Percentiles rank a stretch among this genome's conserved stretches.
phyloP scores from a whole-genome alignment of 2,888 invertebrate species.

The Athetis lepigone region DNA sequence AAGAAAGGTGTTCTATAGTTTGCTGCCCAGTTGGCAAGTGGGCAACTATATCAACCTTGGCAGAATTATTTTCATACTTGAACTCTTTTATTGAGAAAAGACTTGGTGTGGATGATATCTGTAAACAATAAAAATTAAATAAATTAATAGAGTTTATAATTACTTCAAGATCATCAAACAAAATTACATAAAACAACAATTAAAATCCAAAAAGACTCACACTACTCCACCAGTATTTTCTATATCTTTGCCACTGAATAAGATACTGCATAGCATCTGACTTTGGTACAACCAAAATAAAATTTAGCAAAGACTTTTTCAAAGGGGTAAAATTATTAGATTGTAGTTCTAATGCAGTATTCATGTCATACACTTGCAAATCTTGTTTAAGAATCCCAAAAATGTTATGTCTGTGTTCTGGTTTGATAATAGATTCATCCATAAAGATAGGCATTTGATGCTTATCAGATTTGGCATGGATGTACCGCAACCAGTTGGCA shows the following conservation, averaged over 20 bases:
- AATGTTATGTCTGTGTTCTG: conserved; percentile 52
- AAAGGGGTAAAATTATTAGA: conserved; percentile 58
- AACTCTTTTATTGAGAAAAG: conserved; percentile 92
- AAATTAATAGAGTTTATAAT: too few relatives aligned
- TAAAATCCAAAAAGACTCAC: conserved; percentile 78
- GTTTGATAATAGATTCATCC: conserved; percentile 53
- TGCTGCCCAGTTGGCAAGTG: conserved; percentile 92
- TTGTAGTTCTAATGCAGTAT: conserved; percentile 63
- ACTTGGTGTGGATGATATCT: conserved; percentile 94
- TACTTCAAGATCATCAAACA: too few relatives aligned
- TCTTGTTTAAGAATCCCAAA: conserved; percentile 72
- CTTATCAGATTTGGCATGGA: conserved; percentile 76
- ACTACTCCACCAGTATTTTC: conserved; percentile 96
- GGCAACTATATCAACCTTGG: conserved; percentile 92
- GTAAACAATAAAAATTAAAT: conserved; percentile 59
- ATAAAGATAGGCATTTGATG: conserved; percentile 74
- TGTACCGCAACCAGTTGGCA: conserved; percentile 78
- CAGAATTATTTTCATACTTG: conserved; percentile 81
- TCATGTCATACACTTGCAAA: conserved; percentile 56
- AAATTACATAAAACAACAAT: neutral
- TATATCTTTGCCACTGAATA: conserved; percentile 94
- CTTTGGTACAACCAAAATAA: conserved; percentile 84
- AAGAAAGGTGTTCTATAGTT: conserved; percentile 91
- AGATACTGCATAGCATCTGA: conserved; percentile 91
- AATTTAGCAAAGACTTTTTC: conserved; percentile 72